These are phyloP conservation scores for Aramus guarauna DNA, from an alignment of 2,113 vertebrate genomes.

Conservation along the genomic window DNA sequence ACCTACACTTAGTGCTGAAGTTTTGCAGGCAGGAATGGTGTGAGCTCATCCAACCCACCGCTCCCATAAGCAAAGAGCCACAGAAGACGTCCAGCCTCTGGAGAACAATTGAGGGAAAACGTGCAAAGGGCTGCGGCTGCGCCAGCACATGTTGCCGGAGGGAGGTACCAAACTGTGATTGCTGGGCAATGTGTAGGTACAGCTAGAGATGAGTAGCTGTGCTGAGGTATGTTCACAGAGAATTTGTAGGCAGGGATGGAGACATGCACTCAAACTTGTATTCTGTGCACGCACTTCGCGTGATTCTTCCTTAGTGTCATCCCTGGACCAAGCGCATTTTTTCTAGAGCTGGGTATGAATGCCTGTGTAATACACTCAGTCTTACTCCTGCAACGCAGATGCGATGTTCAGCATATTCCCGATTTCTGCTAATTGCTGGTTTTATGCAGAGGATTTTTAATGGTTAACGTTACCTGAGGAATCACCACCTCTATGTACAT, in stretches of 20 bases:
- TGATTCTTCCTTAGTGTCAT: not conserved
- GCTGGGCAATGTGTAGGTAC: not conserved
- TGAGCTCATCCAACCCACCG: not conserved
- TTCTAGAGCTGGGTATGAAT: not conserved
- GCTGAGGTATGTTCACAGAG: not conserved
- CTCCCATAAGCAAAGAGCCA: not conserved
- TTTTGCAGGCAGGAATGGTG: not conserved
- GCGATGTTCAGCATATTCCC: not conserved
- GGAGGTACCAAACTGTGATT: not conserved
- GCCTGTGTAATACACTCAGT: not conserved
- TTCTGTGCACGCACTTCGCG: not conserved
- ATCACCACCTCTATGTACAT: not conserved
- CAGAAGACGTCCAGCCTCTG: not conserved
- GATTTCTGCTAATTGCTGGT: not conserved
- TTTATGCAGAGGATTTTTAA: not conserved
- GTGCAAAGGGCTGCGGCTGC: not conserved
- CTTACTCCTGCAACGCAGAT: not conserved
- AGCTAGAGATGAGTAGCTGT: not conserved
- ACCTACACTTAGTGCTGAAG: not conserved
- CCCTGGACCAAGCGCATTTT: rapidly evolving
- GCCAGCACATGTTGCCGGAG: not conserved
- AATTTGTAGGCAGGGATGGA: not conserved
- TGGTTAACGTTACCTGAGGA: not conserved
- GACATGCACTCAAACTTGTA: not conserved
- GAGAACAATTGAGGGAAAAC: not conserved